Evolutionary conservation across 2,113 vertebrate species (phyloP), one percentile per base, ranked within the genome.

Genomic region (human (Homo sapiens)): DNA sequence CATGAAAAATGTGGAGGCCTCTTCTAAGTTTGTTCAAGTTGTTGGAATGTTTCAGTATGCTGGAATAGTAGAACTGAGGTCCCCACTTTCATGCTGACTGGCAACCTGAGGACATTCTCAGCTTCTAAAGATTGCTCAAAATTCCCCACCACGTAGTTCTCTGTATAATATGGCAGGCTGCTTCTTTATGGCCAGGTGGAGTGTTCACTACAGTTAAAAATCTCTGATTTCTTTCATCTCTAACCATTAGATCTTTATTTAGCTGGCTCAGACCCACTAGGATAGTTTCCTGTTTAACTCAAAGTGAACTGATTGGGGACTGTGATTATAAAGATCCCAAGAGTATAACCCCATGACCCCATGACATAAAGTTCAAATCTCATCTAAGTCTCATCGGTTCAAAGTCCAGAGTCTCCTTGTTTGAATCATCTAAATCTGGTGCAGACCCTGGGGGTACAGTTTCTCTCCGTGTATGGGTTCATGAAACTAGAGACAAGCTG

Each of bases 381-480:
- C 30, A 79, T 23, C 32, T 55, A 45, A 72, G 64, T 55, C 8
- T 45, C 30, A 75, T 40, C 75, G 23, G 59, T 20, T 57, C 25
- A 12, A 93, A 38, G 3, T 52, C 11, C 25, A 43, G 59, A 88
- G 16, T 7, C 1, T 55, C 10, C 27, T 45, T 14, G 27, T 13
- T 72, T 27, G 40, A 84, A n/a, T 30, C 30, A 64, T 50, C 25
- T 70, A 12, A n/a, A 64, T 43, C 18, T 43, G 64, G 27, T 16
- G 12, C 12, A 68, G 59, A 27, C 14, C 17, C 14, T 61, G 20
- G 30, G 14, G 22, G 25, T 23, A 11, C 23, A 35, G 13, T 25
- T 57, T 5, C 20, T 55, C 9, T 59, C 38, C 1, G 0, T 0
- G 2, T 5, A 4, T 9, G 1, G 7, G 3, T n/a, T n/a, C 27